A percentile compares a stretch with the other conserved stretches of the same genome.
phyloP scores from a whole-genome alignment of 2,888 invertebrate genomes.

The Epinotia brunnichana region DNA sequence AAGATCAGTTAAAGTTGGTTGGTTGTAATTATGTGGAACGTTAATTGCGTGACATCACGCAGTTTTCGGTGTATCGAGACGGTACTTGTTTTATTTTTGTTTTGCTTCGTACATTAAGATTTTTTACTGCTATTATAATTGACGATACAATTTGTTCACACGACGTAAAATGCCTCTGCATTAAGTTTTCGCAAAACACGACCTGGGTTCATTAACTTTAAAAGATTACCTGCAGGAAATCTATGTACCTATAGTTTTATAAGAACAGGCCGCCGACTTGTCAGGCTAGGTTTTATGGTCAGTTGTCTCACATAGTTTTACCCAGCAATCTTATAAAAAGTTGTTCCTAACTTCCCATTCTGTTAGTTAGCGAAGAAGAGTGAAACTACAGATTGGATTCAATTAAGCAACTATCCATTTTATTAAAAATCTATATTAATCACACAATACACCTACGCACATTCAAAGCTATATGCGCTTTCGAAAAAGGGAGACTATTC shows the following conservation, averaged over 20 bases:
- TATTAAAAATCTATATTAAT: neutral
- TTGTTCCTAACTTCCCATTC: neutral
- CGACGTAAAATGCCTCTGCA: constrained; percentile 31
- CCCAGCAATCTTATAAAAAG: neutral
- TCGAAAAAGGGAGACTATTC: too few species aligned
- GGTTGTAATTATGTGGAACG: constrained; percentile 11
- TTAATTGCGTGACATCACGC: constrained; percentile 47
- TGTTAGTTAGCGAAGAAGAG: neutral
- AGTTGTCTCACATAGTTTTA: neutral
- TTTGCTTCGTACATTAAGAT: constrained; percentile 37
- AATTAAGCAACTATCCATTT: neutral
- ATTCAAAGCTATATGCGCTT: too few species aligned
- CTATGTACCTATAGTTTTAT: neutral
- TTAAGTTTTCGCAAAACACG: constrained; percentile 22
- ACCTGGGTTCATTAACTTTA: constrained; percentile 20
- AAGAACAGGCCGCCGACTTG: neutral
- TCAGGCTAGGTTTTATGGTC: neutral
- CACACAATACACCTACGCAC: too few species aligned
- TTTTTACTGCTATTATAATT: constrained; percentile 42
- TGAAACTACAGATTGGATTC: neutral
- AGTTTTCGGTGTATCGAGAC: constrained; percentile 38
- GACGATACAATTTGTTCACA: constrained; percentile 42
- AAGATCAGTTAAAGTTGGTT: constrained; percentile 19
- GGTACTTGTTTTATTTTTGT: constrained; percentile 39
- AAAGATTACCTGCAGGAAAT: neutral